Evolutionary conservation across 2,888 invertebrate species (phyloP).

Genomic region (Lagria hirta): DNA sequence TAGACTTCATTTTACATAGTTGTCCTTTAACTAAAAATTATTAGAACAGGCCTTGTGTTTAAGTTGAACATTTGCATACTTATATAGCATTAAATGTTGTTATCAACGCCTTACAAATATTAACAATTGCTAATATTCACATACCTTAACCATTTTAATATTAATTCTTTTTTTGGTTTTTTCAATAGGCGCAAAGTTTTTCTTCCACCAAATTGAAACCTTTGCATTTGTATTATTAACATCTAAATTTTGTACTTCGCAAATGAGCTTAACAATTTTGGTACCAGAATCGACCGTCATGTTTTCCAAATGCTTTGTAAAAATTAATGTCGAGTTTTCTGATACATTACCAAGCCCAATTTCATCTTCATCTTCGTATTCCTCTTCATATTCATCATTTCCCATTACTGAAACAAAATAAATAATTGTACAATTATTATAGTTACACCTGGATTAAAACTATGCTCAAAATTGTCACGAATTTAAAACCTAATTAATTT

Average conservation of each 20-base stretch:
- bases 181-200: constrained; percentile 51
- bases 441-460: too few relatives aligned
- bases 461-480: too few relatives aligned
- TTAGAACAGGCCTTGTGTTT: too few relatives aligned
- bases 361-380: constrained; percentile 45
- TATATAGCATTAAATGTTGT: too few relatives aligned
- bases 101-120: too few relatives aligned
- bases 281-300: constrained; percentile 59
- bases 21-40: too few relatives aligned
- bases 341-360: constrained; percentile 41
- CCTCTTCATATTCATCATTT: constrained; percentile 42
- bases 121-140: too few relatives aligned
- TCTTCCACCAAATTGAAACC: constrained; percentile 63
- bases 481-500: too few relatives aligned
- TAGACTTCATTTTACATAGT: too few relatives aligned
- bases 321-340: constrained; percentile 55
- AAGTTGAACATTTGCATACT: too few relatives aligned
- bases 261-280: constrained; percentile 62
- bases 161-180: constrained; percentile 52
- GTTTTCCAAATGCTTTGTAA: constrained; percentile 59
- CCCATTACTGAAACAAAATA: constrained; percentile 45
- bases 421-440: too few relatives aligned
- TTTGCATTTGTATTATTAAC: constrained; percentile 58
- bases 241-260: constrained; percentile 60
- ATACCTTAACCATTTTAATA: constrained; percentile 45